Evolutionary conservation across 2,888 invertebrate species (phyloP).

Genomic region (Monochamus alternatus): DNA sequence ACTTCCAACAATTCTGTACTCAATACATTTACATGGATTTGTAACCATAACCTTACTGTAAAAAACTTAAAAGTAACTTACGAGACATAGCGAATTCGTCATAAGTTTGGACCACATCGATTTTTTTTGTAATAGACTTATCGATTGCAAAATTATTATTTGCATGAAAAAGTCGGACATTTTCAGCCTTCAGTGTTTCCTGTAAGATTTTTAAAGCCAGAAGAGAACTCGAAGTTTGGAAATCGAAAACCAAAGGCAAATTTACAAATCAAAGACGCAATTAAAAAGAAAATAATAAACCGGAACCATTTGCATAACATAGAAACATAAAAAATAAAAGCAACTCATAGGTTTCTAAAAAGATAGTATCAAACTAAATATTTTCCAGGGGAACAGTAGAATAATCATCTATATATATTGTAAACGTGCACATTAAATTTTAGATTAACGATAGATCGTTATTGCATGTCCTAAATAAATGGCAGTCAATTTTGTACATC

Average conservation of each 20-base stretch:
- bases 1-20: slow-evolving; percentile 57
- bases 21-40: slow-evolving; percentile 54
- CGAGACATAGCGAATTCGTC: slow-evolving; percentile 56
- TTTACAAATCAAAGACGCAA: slow-evolving; percentile 31
- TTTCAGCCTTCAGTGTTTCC: slow-evolving; percentile 45
- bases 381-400: slow-evolving; percentile 41
- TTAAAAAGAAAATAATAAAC: slow-evolving; percentile 47
- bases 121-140: slow-evolving; percentile 35
- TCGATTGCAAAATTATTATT: slow-evolving; percentile 32
- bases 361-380: slow-evolving; percentile 40
- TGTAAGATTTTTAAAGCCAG: slow-evolving; percentile 30
- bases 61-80: slow-evolving; percentile 53
- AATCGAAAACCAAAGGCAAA: slow-evolving; percentile 32
- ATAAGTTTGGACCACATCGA: slow-evolving; percentile 57
- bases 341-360: slow-evolving; percentile 25
- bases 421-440: slow-evolving; percentile 46
- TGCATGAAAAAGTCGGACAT: slow-evolving; percentile 38
- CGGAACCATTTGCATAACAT: slow-evolving; percentile 42
- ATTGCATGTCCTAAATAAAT: slow-evolving; percentile 25
- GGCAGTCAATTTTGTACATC: slow-evolving; percentile 20
- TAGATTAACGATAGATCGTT: slow-evolving; percentile 52
- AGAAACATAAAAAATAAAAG: slow-evolving; percentile 41
- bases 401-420: slow-evolving; percentile 43
- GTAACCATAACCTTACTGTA: slow-evolving; percentile 58
- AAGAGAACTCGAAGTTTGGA: slow-evolving; percentile 24